Percentiles rank a stretch among this genome's conserved stretches.
phyloP scores from a whole-genome alignment of 2,888 invertebrate genomes.

The Mesoligia furuncula region DNA sequence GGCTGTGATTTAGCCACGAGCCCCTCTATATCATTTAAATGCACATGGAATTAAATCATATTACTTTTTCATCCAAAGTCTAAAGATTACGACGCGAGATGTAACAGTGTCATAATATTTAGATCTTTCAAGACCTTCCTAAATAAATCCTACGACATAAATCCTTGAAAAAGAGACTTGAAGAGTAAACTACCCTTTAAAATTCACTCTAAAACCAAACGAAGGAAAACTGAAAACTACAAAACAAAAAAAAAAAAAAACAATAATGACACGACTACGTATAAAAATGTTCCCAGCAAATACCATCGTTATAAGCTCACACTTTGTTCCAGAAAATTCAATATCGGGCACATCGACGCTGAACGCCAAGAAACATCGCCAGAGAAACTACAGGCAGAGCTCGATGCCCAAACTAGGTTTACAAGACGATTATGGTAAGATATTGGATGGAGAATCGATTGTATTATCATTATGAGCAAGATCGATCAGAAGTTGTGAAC shows the following conservation, averaged over 20 bases:
- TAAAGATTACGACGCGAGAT: too few relatives aligned
- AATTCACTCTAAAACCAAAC: background rate
- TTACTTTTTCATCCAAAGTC: too few relatives aligned
- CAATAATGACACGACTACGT: background rate
- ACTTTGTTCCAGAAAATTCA: constrained; percentile 85
- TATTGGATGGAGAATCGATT: constrained; percentile 52
- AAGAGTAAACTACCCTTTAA: background rate
- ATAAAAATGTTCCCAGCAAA: constrained; percentile 40
- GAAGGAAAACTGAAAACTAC: background rate
- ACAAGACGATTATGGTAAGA: constrained; percentile 87
- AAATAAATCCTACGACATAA: background rate
- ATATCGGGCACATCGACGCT: constrained; percentile 88
- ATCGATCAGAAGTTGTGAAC: constrained; percentile 48
- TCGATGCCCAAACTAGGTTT: constrained; percentile 89
- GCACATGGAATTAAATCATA: too few relatives aligned
- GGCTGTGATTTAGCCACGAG: too few relatives aligned
- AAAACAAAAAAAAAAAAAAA: background rate
- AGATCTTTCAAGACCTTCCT: background rate
- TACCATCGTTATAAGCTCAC: constrained; percentile 30
- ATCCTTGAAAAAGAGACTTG: background rate
- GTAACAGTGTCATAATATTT: background rate
- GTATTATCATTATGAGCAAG: constrained; percentile 44
- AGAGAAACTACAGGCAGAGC: constrained; percentile 88
- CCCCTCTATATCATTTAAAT: too few relatives aligned
- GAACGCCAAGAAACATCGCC: constrained; percentile 86